These are phyloP conservation scores for Electrophaes corylata DNA, from an alignment of 2,888 invertebrate species.

Conservation along the genomic window DNA sequence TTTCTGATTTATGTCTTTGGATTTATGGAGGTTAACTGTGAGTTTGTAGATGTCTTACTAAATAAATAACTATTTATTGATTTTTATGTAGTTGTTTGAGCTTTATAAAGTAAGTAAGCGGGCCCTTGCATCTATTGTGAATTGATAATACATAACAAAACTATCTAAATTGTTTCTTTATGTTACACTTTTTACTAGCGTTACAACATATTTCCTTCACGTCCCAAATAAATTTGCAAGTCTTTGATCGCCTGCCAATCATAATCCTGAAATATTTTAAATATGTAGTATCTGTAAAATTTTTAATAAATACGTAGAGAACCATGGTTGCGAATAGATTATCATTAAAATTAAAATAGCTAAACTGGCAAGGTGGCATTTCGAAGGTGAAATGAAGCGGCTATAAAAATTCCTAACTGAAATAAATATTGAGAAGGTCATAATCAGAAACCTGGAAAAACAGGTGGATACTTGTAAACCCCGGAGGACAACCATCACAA, in stretches of 20 bases:
- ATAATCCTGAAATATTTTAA: conserved; percentile 9
- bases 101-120: too few relatives aligned
- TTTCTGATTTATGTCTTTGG: conserved; percentile 26
- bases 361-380: neutral
- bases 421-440: too few relatives aligned
- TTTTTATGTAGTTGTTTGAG: neutral
- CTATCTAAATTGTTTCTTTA: neutral
- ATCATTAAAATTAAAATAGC: conserved; percentile 13
- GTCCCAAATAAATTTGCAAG: conserved; percentile 14
- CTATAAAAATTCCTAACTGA: neutral
- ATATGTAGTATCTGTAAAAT: conserved; percentile 20
- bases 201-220: neutral
- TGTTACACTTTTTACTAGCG: neutral
- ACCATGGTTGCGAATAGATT: conserved; percentile 6
- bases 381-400: neutral
- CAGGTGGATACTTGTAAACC: too few relatives aligned
- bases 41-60: neutral
- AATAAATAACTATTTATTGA: neutral
- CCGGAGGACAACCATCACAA: too few relatives aligned
- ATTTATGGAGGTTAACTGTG: neutral
- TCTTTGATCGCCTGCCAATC: conserved; percentile 42
- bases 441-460: too few relatives aligned
- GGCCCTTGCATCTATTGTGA: too few relatives aligned
- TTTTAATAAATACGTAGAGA: conserved; percentile 1
- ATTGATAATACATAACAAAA: too few relatives aligned